Base-by-base conservation (phyloP, 2,113 vertebrate species). In the Thryonomys swinderianus region DNA sequence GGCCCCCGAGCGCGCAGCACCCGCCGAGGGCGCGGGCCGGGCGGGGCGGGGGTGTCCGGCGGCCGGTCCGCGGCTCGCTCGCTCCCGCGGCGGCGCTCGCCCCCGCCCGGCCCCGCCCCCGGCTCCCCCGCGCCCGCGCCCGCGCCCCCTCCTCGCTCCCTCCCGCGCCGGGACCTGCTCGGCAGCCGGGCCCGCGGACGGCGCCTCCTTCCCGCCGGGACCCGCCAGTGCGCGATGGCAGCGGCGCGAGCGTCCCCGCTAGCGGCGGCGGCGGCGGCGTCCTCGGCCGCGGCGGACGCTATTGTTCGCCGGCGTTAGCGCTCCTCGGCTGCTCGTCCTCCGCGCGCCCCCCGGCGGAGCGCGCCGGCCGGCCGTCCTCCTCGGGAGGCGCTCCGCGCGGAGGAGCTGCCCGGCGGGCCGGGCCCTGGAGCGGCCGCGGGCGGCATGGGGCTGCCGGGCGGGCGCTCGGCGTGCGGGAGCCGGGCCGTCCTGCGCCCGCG, bases 371-470 rank as follows among this genome's bases (percentile, higher is more conserved):
- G 71, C 67, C 20, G 76, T 34, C 23, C 91, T 97, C 51, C 92
- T 87, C 0, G 30, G 92, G 90, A 95, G 98, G 88, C 85, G 12
- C 94, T 94, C 86, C 90, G 92, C 98, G 73, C 94, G 93, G 85
- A 81, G 79, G 42, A 40, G 20, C 57, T 53, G 88, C 96, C 51
- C 55, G 51, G 98, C 94, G 98, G 98, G 96, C 99, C 57, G 57
- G 97, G 87, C 51, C 84, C 48, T 12, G 99, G 98, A 96, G 97
- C 97, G 40, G 97, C 98, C 96, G 98, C 97, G 84, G 94, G 97
- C 98, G 98, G 98, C 98, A 99, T 99, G 99, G 99, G 98, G 98
- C 93, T 96, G 96, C 97, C 97, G 91, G 92, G 94, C 97, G 95
- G 97, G 97, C 98, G 97, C 92, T 51, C 93, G 92, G 91, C 97